These are phyloP conservation scores for Macropodus opercularis DNA, from an alignment of 2,797 vertebrate species.

Conservation along the genomic window DNA sequence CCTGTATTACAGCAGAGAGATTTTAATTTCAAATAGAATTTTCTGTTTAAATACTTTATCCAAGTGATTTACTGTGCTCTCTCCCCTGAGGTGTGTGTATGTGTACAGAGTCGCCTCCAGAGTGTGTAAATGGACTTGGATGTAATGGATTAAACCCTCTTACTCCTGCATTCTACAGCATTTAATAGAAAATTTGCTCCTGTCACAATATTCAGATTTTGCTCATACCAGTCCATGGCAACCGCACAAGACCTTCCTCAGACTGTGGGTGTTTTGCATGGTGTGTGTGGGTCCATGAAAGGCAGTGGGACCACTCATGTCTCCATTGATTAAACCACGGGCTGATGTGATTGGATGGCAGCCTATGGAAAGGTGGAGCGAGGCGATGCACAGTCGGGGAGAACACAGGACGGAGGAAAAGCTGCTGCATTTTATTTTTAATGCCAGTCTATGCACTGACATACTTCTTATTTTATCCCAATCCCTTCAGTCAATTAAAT, in stretches of 20 bases:
- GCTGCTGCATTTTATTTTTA: slow-evolving; percentile 66
- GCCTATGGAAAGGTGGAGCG: slow-evolving; percentile 47
- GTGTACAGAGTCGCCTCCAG: neutral
- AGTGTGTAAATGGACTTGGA: slow-evolving; percentile 24
- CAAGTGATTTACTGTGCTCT: slow-evolving; percentile 31
- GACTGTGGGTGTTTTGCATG: slow-evolving; percentile 9
- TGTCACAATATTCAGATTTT: slow-evolving; percentile 71
- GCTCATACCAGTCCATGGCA: slow-evolving; percentile 52
- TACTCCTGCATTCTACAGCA: slow-evolving; percentile 18
- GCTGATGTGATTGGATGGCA: slow-evolving; percentile 70
- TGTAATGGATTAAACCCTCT: slow-evolving; percentile 7
- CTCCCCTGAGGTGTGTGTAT: neutral
- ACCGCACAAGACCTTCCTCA: slow-evolving; percentile 28
- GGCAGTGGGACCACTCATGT: slow-evolving; percentile 43
- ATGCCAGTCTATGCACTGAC: slow-evolving; percentile 22
- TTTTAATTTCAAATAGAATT: slow-evolving; percentile 26
- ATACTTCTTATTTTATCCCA: no score
- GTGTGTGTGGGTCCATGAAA: slow-evolving; percentile 28
- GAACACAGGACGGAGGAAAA: slow-evolving; percentile 42
- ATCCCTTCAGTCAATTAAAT: no score
- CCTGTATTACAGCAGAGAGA: slow-evolving; percentile 10
- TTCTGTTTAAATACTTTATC: slow-evolving; percentile 35
- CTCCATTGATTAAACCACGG: slow-evolving; percentile 68
- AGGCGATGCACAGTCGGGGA: slow-evolving; percentile 30
- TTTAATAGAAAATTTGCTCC: slow-evolving; percentile 60